These are phyloP conservation scores for Elanoides forficatus DNA, from an alignment of 2,113 vertebrate genomes.

Conservation along the genomic window DNA sequence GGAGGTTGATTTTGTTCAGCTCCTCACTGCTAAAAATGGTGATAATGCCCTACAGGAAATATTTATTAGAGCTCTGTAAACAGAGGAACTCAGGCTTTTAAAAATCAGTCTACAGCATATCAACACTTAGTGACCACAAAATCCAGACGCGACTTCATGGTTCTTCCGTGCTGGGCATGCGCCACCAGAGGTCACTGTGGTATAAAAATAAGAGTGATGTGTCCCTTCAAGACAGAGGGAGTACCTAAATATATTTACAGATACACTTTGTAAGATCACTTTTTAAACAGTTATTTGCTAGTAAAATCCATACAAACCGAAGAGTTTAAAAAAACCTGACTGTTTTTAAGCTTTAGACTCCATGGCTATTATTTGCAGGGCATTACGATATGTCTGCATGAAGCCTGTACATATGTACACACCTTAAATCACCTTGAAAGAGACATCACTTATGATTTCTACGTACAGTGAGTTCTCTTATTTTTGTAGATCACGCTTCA, in stretches of 20 bases:
- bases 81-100: neutral
- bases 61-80: neutral
- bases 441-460: neutral
- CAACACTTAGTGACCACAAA: neutral
- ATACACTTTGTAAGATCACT: neutral
- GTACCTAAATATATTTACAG: neutral
- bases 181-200: neutral
- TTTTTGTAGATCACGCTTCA: neutral
- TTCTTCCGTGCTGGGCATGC: neutral
- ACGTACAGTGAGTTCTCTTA: neutral
- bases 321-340: neutral
- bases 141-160: neutral
- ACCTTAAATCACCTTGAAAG: neutral
- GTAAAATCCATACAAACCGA: neutral
- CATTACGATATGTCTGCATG: neutral
- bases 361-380: neutral
- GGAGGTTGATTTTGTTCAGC: neutral
- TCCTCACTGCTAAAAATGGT: neutral
- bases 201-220: neutral
- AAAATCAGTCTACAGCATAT: neutral
- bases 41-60: neutral
- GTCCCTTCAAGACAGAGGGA: rapidly evolving
- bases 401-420: neutral
- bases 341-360: neutral
- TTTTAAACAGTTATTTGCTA: neutral